Evolutionary conservation across 2,888 invertebrate species (phyloP).

Genomic region (Abscondita cerata): DNA sequence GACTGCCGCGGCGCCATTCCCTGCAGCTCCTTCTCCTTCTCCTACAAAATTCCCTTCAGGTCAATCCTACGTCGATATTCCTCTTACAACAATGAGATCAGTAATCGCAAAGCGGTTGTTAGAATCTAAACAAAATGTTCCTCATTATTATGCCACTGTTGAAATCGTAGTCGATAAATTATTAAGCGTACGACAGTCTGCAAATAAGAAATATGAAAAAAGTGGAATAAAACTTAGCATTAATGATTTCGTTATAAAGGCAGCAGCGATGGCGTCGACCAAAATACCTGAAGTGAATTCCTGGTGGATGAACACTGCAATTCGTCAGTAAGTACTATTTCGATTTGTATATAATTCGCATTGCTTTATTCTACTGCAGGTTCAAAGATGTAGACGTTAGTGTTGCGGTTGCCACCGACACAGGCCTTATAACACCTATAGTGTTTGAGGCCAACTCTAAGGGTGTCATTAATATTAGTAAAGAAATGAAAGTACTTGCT

Average conservation of each 20-base stretch:
- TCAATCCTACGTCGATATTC: conserved; percentile 71
- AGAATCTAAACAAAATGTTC: conserved; percentile 91
- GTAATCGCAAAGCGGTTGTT: conserved; percentile 89
- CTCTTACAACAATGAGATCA: conserved; percentile 81
- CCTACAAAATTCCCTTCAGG: conserved; percentile 36
- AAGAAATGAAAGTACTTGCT: conserved; percentile 80
- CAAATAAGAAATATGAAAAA: conserved; percentile 83
- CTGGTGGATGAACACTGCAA: conserved; percentile 91
- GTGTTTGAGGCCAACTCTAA: conserved; percentile 90
- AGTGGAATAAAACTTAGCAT: conserved; percentile 87
- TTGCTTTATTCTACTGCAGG: conserved; percentile 59
- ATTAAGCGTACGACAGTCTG: conserved; percentile 74
- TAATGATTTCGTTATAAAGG: conserved; percentile 96
- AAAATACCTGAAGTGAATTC: conserved; percentile 94
- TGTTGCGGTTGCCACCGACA: conserved; percentile 95
- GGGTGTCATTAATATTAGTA: conserved; percentile 84
- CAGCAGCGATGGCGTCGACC: conserved; percentile 85
- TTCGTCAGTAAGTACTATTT: conserved; percentile 79
- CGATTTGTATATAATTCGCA: conserved; percentile 4
- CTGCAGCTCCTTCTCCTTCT: conserved; percentile 46
- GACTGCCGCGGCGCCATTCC: conserved; percentile 47
- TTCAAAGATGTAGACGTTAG: conserved; percentile 93
- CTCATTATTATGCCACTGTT: conserved; percentile 93
- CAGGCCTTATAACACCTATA: conserved; percentile 96
- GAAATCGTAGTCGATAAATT: conserved; percentile 86